Evolutionary conservation across 1,140 invertebrate genomes (phyloP).

Genomic region (Melitaea cinxia): DNA sequence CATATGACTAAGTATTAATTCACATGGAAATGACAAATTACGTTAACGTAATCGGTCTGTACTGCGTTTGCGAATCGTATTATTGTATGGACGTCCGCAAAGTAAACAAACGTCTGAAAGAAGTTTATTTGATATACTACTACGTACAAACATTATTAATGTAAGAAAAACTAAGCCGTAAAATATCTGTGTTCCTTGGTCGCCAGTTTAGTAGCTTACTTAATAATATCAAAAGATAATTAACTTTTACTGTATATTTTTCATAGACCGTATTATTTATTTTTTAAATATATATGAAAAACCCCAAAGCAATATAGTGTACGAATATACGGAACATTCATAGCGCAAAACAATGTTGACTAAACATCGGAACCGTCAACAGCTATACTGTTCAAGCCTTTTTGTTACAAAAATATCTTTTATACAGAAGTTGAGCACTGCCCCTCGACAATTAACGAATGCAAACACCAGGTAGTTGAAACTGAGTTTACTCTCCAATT

Average conservation of each 20-base stretch:
- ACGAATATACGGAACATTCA: background rate
- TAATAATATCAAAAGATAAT: too few relatives aligned
- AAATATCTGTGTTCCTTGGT: too few relatives aligned
- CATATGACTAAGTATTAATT: conserved; percentile 30
- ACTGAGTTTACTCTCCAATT: conserved; percentile 35
- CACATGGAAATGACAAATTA: conserved; percentile 31
- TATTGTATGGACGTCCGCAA: background rate
- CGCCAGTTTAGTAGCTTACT: too few relatives aligned
- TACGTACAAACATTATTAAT: too few relatives aligned
- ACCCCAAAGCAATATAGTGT: background rate
- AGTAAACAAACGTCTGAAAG: background rate
- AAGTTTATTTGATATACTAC: too few relatives aligned
- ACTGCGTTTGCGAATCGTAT: conserved; percentile 3
- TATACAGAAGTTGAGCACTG: conserved; percentile 9
- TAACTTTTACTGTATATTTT: too few relatives aligned
- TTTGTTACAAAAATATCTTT: conserved; percentile 18
- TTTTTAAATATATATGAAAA: too few relatives aligned
- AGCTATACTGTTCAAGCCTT: background rate
- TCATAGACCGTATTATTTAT: too few relatives aligned
- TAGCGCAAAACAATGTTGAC: conserved; percentile 4
- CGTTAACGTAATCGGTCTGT: conserved; percentile 3
- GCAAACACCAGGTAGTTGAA: conserved; percentile 55
- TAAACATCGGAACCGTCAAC: background rate
- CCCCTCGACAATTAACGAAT: conserved; percentile 57
- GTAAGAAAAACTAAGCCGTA: too few relatives aligned